These are phyloP conservation scores for Synergus laeviventris DNA, from an alignment of 2,888 invertebrate species.

Conservation along the genomic window DNA sequence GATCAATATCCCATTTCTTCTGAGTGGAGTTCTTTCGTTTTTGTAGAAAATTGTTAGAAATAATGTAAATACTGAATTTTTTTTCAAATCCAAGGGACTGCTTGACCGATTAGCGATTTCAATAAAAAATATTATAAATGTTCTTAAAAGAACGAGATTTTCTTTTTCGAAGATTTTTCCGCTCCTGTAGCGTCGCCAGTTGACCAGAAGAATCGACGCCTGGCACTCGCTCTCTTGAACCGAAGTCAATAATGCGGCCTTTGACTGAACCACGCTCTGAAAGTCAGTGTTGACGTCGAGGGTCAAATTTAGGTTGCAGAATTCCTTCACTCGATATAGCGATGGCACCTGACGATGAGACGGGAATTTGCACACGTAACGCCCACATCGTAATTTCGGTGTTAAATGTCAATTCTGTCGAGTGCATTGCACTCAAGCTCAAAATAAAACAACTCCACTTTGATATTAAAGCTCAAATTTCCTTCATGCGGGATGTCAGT, in stretches of 20 bases:
- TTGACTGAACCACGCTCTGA: slow-evolving; percentile 68
- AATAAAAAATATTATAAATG: too few species aligned
- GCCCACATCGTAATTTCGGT: slow-evolving; percentile 47
- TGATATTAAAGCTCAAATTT: neutral
- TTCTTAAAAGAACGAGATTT: neutral
- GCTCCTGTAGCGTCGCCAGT: neutral
- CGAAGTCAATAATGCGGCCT: slow-evolving; percentile 70
- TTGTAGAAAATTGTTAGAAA: too few species aligned
- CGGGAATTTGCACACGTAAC: slow-evolving; percentile 45
- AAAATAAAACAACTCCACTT: neutral
- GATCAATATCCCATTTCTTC: too few species aligned
- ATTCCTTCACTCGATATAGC: slow-evolving; percentile 53
- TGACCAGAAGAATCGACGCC: slow-evolving; percentile 28
- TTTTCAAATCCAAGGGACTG: too few species aligned
- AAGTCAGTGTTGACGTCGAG: slow-evolving; percentile 69
- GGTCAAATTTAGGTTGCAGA: slow-evolving; percentile 68
- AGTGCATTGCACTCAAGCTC: slow-evolving; percentile 48
- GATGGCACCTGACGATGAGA: slow-evolving; percentile 49
- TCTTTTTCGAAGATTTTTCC: neutral
- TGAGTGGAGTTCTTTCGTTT: too few species aligned
- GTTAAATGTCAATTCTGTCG: slow-evolving; percentile 48
- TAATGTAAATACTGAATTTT: too few species aligned
- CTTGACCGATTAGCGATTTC: too few species aligned
- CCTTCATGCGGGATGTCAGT: neutral
- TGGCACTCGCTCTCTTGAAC: slow-evolving; percentile 66